These are phyloP conservation scores for Rhaphigaster nebulosa DNA, from an alignment of 2,888 invertebrate species.

Conservation along the genomic window DNA sequence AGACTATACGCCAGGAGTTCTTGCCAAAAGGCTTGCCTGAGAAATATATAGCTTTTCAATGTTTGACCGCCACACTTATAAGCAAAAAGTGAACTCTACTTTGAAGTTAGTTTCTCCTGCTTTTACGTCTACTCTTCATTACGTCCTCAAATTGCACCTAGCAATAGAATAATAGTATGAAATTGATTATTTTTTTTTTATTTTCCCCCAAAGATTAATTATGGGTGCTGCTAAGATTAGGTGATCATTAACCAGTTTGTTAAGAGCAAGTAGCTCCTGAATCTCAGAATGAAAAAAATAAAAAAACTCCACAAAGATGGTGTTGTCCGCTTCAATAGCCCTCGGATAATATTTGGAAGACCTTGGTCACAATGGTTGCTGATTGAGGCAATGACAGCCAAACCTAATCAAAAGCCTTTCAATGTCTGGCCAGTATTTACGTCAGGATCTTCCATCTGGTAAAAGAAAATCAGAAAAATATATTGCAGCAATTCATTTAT, in stretches of 20 bases:
- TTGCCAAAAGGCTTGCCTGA: no score
- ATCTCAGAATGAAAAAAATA: neutral
- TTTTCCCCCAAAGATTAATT: no score
- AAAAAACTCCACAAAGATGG: neutral
- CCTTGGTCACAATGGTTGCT: neutral
- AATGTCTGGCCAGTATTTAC: neutral
- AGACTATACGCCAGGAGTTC: no score
- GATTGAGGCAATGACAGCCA: neutral
- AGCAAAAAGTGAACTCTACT: no score
- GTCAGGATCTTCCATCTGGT: neutral
- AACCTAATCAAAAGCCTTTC: slow-evolving; percentile 11
- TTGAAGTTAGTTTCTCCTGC: no score
- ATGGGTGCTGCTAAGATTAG: neutral
- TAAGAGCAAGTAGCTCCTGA: neutral
- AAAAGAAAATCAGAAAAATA: neutral
- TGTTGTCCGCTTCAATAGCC: neutral
- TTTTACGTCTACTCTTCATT: no score
- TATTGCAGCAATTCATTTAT: neutral
- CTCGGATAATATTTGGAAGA: neutral
- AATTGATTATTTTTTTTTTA: no score
- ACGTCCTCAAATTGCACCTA: no score
- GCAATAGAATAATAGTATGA: no score
- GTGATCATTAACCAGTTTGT: neutral
- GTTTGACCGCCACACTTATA: no score
- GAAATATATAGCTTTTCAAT: no score